Conservation (phyloP, 2,113 vertebrate species). For the Labrus mixtus region DNA sequence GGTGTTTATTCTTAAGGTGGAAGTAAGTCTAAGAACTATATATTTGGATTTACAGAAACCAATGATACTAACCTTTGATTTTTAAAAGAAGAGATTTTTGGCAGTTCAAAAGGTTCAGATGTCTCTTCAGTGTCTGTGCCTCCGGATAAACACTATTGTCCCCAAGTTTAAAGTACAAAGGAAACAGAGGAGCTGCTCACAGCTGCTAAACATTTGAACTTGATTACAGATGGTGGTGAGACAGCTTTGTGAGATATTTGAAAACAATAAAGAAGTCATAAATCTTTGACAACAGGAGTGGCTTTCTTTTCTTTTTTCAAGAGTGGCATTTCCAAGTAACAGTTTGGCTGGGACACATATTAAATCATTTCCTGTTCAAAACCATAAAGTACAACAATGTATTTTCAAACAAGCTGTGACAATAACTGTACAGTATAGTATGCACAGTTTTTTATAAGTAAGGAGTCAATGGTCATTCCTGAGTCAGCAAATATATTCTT, state of each 20-base stretch:
- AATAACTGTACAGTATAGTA: neutral
- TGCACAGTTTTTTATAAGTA: neutral
- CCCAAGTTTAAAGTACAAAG: neutral
- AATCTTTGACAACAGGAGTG: constrained; percentile 14
- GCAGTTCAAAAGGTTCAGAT: too few species aligned
- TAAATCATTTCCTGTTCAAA: constrained; percentile 23
- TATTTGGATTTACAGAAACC: too few species aligned
- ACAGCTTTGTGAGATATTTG: constrained; percentile 17
- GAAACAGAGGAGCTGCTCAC: constrained; percentile 26
- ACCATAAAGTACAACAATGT: neutral
- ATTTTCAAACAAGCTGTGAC: constrained; percentile 7
- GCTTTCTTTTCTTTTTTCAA: constrained; percentile 6
- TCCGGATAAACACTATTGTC: too few species aligned
- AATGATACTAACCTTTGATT: too few species aligned
- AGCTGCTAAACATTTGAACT: constrained; percentile 33
- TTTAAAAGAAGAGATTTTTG: too few species aligned
- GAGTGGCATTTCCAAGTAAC: neutral
- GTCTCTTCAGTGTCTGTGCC: too few species aligned
- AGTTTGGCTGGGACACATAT: neutral
- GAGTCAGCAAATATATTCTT: neutral
- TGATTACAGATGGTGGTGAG: constrained; percentile 29
- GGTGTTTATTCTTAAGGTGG: neutral
- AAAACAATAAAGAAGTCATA: constrained; percentile 48
- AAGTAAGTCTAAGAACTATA: neutral
- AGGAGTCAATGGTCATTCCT: neutral